Evolutionary conservation across 2,113 vertebrate genomes (phyloP).

Genomic region (Oncorhynchus nerka): DNA sequence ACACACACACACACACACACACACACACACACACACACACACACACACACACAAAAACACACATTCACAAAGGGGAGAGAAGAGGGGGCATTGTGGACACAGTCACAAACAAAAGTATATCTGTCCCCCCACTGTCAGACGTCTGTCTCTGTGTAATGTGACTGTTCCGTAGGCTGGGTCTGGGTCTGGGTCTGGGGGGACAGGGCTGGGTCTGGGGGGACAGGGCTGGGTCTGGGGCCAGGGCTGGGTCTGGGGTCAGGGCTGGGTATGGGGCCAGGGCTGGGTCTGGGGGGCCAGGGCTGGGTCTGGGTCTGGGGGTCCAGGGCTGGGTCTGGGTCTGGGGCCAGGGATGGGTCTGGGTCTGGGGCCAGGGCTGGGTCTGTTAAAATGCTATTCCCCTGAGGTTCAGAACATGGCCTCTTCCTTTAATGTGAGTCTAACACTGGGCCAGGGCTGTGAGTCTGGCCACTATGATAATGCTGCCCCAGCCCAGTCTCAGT

Average conservation of each 20-base stretch:
- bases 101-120: conserved; percentile 38
- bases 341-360: no score
- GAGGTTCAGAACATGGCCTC: conserved; percentile 48
- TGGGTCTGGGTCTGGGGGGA: no score
- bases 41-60: conserved; percentile 18
- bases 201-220: no score
- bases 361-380: conserved; percentile 2
- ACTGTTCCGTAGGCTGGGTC: conserved; percentile 39
- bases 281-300: no score
- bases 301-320: no score
- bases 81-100: not conserved
- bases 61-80: not conserved
- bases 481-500: conserved; percentile 40
- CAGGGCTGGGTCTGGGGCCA: no score
- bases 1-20: not conserved
- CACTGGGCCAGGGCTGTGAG: conserved; percentile 51
- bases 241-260: no score
- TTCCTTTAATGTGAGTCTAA: conserved; percentile 52
- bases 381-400: conserved; percentile 70
- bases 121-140: conserved; percentile 27
- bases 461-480: conserved; percentile 74
- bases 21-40: not conserved
- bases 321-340: no score
- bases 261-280: no score
- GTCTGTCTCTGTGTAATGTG: conserved; percentile 33